Evolutionary conservation across 1,140 invertebrate species (phyloP).

Genomic region (Sminthurinus signatus): DNA sequence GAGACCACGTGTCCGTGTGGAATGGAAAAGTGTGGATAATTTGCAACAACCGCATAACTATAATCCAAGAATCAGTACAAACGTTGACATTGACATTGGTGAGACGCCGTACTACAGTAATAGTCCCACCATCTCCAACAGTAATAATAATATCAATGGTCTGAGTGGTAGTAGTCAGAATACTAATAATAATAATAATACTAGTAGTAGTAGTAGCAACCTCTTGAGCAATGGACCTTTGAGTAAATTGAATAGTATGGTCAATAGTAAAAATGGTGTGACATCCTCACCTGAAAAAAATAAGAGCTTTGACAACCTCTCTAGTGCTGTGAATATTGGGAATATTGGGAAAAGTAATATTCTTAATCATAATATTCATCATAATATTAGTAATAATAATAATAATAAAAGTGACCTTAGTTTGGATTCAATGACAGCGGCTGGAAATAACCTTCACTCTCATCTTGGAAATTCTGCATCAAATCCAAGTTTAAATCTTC

Average conservation of each 20-base stretch:
- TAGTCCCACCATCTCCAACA: background rate
- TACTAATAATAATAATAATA: no score
- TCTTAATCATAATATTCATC: background rate
- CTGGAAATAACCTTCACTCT: no score
- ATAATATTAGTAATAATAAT: background rate
- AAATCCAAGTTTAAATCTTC: no score
- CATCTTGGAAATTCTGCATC: no score
- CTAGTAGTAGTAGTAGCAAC: no score
- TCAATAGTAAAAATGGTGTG: background rate
- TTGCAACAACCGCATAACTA: conserved; percentile 21
- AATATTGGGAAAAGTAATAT: no score
- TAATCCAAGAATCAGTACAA: conserved; percentile 20
- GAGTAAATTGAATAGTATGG: no score
- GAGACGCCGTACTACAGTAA: conserved; percentile 11
- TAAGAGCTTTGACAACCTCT: background rate
- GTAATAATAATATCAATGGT: background rate
- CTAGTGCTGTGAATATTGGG: background rate
- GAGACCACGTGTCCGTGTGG: conserved; percentile 21
- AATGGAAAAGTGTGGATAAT: conserved; percentile 42
- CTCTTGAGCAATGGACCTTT: no score
- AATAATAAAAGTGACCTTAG: conserved; percentile 13
- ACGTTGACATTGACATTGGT: conserved; percentile 31
- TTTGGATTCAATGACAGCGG: conserved; percentile 1
- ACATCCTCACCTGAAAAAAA: background rate
- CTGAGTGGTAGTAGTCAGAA: background rate